Percentiles rank a stretch among this genome's conserved stretches.
These are phyloP conservation scores for Coracias cyanogaster DNA, from an alignment of 2,797 vertebrate species.

Conservation along the genomic window DNA sequence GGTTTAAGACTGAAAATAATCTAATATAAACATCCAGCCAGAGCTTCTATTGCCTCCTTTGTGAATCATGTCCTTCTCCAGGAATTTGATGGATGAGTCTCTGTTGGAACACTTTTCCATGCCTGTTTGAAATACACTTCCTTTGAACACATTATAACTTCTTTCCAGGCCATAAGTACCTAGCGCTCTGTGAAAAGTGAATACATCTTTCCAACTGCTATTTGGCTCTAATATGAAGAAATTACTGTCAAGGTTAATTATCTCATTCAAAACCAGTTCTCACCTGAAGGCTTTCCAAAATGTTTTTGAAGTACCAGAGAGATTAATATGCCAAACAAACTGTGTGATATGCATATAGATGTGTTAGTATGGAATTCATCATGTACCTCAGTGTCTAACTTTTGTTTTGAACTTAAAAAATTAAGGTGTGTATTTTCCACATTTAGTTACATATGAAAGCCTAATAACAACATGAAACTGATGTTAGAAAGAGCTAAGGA, in stretches of 20 bases:
- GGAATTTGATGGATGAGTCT: constrained; percentile 19
- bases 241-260: constrained; percentile 75
- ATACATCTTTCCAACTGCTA: constrained; percentile 55
- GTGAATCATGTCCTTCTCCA: constrained; percentile 15
- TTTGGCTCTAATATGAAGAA: constrained; percentile 64
- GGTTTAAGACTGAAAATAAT: not conserved
- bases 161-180: constrained; percentile 60
- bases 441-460: not conserved
- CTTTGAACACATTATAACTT: constrained; percentile 33
- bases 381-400: not conserved
- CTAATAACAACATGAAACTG: not conserved
- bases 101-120: constrained; percentile 30
- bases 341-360: constrained; percentile 25
- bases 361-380: not conserved
- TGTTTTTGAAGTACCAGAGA: constrained; percentile 54
- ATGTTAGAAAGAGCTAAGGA: not conserved
- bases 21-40: not conserved
- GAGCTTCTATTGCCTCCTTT: not conserved
- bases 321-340: constrained; percentile 46
- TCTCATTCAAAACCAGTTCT: constrained; percentile 61
- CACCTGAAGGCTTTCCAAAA: constrained; percentile 73
- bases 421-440: not conserved
- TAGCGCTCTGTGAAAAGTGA: constrained; percentile 65
- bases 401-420: not conserved
- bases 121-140: constrained; percentile 35